Base-by-base conservation (phyloP, 2,888 invertebrate genomes). In the Tetragonisca angustula region DNA sequence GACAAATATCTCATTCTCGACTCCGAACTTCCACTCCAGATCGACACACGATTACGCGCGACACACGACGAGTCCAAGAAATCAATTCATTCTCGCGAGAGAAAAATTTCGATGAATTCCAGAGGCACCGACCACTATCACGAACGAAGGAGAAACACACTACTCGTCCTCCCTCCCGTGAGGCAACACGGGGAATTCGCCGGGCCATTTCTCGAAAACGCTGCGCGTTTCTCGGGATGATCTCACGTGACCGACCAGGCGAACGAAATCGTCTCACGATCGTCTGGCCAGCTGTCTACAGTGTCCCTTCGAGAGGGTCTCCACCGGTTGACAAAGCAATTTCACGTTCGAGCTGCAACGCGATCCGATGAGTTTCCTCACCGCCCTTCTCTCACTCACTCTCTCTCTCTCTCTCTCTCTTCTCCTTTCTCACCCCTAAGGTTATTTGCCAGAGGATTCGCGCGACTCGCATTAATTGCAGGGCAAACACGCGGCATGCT, bases 311-410 rank as follows among this genome's bases (percentile, higher is more conserved):
- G 70, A 77, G 77, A 72, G 67, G 81, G 73, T 70, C 68, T 76
- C 21, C 76, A 68, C 73, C 83, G 84, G 76, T 84, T 88, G 87
- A 89, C 89, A 87, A 88, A 89, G 80, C 88, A 88, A 88, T 89
- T 89, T 88, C 87, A 87, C 89, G 84, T 80, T 62, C 81, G 79
- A 77, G 62, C 74, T 86, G 78, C 80, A 75, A 70, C 65, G 59
- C 81, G 82, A 81, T 81, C 79, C 81, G 70, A 82, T 64, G 81
- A 70, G 81, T 80, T 82, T 67, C 69, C 64, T 68, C 65, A 52
- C 32, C 32, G 5, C 27, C 21, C 13, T 43, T 11, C 36, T 54
- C 15, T 11, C 69, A 0, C 19, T 32, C 62, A 32, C 17, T 17
- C 24, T 1, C 50, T 32, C 68, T 4, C 27, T 36, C 27, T 36